Evolutionary conservation across 1,140 invertebrate species (phyloP), one percentile per base, ranked within the genome.

Genomic region (Diorhabda sublineata): DNA sequence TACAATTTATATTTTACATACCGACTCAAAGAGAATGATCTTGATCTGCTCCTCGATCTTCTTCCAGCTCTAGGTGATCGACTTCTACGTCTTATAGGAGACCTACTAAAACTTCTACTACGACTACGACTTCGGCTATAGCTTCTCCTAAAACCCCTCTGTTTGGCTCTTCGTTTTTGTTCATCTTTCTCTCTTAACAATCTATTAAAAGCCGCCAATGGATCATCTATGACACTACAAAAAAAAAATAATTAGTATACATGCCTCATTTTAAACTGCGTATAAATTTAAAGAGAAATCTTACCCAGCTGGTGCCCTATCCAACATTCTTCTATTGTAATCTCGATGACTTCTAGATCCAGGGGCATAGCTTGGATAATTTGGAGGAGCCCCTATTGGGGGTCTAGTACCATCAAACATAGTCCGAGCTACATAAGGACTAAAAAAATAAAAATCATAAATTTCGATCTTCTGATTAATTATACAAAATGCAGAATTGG

Each of bases 131-230:
- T 86, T 69, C 84, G 68, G 64, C 81, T 80, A 44, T 77, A 75
- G 52, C 78, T 81, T 42, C 80, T 76, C 9, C 79, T 65, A 26
- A 80, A 80, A 47, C 86, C 83, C 41, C 87, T 83, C 11, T 88
- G 83, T 68, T 89, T 89, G 61, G 90, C 83, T 45, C 88, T 84
- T 70, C 87, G 82, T 66, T 89, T 87, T 52, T 87, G 82, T 78
- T 90, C 89, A 80, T 94, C 92, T 82, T 93, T 94, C 79, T 95
- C 92, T 69, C 89, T 84, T 70, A 95, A 85, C 82, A 95, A 91
- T 71, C 91, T 84, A 78, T 94, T 90, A 81, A 95, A 96, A 61
- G 91, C 91, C 78, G 92, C 92, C 71, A 95, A 78, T 6, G 92
- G 91, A 81, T 95, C 92, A 76, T 92, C 90, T 63, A 91, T 90